Conservation (phyloP, 2,888 invertebrate genomes). For the Ctenicera cuprea region DNA sequence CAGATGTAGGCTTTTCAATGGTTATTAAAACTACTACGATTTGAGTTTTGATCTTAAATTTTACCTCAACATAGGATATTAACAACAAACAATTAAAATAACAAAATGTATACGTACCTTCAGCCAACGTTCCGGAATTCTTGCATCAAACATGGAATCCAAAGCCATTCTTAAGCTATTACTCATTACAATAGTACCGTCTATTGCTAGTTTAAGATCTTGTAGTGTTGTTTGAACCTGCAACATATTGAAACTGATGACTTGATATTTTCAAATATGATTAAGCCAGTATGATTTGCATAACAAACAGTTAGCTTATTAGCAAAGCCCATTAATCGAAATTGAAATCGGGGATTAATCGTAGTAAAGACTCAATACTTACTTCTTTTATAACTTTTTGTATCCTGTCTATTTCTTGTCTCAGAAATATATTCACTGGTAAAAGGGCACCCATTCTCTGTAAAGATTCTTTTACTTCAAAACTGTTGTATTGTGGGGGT, state of each 20-base stretch:
- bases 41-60: too few species aligned
- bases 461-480: conserved; percentile 92
- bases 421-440: conserved; percentile 97
- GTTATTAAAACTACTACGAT: too few species aligned
- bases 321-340: too few species aligned
- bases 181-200: conserved; percentile 98
- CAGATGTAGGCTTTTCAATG: too few species aligned
- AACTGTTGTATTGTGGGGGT: conserved; percentile 90
- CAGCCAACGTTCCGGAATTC: conserved; percentile 94
- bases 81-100: too few species aligned
- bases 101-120: conserved; percentile 73
- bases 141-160: conserved; percentile 97
- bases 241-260: too few species aligned
- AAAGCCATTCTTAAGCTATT: conserved; percentile 90
- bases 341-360: too few species aligned
- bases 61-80: too few species aligned
- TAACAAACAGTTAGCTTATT: too few species aligned
- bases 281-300: too few species aligned
- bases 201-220: conserved; percentile 95
- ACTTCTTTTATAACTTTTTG: conserved; percentile 86
- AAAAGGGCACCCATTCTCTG: conserved; percentile 93
- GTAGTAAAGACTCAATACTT: conserved; percentile 60
- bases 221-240: conserved; percentile 85
- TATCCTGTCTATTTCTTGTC: conserved; percentile 88
- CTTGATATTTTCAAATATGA: too few species aligned